phyloP scores from a whole-genome alignment of 2,113 vertebrate species.

The Ancistrus triradiatus region DNA sequence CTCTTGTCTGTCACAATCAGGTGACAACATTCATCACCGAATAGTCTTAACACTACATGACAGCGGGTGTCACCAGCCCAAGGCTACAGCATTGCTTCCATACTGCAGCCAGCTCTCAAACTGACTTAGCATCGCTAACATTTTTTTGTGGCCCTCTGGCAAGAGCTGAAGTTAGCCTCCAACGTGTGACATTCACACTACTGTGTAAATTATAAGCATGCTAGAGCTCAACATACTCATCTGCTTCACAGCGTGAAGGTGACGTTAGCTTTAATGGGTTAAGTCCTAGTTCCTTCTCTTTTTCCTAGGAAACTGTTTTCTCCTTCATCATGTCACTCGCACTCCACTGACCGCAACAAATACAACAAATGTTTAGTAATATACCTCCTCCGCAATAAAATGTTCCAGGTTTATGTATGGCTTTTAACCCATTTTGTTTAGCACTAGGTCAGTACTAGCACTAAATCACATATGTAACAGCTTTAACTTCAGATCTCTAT shows the following conservation, averaged over 20 bases:
- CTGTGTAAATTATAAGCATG: slow-evolving; percentile 29
- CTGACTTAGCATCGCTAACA: slow-evolving; percentile 56
- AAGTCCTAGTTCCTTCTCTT: not conserved
- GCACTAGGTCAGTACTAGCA: too few relatives aligned
- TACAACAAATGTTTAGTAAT: too few relatives aligned
- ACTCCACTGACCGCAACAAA: too few relatives aligned
- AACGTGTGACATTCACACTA: slow-evolving; percentile 41
- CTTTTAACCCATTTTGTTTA: too few relatives aligned
- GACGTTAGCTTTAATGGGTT: not conserved
- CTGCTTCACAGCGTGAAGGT: slow-evolving; percentile 8
- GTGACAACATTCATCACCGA: slow-evolving; percentile 47
- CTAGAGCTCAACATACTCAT: slow-evolving; percentile 8
- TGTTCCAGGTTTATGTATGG: too few relatives aligned
- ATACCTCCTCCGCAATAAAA: too few relatives aligned
- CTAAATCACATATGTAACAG: too few relatives aligned
- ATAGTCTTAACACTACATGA: slow-evolving; percentile 61
- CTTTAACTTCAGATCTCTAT: too few relatives aligned
- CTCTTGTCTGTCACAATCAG: slow-evolving; percentile 61
- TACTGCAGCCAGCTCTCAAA: slow-evolving; percentile 56
- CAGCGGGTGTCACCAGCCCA: slow-evolving; percentile 56
- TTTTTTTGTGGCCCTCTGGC: slow-evolving; percentile 59
- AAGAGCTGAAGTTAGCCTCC: slow-evolving; percentile 47
- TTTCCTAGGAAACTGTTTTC: not conserved
- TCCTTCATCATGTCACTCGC: too few relatives aligned
- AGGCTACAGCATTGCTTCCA: slow-evolving; percentile 59